Base-by-base conservation (phyloP, 2,113 vertebrate genomes). In the Addax nasomaculatus region DNA sequence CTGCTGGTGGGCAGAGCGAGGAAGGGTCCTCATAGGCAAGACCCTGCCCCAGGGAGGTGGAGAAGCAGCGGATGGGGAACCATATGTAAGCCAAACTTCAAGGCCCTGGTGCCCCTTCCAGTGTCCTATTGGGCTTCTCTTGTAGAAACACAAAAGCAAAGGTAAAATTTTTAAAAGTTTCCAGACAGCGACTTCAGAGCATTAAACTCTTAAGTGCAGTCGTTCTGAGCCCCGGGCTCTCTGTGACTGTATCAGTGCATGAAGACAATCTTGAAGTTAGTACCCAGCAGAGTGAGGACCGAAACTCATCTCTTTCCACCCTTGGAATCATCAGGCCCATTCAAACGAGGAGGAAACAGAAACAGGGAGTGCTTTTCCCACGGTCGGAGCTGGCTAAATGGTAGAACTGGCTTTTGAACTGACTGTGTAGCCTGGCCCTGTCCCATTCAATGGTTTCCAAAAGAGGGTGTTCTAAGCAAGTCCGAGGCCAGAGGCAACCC, bases 1-100 rank as follows among this genome's bases (percentile, higher is more conserved):
- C 30, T 47, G 70, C 12, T 4, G 57, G 55, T 19, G 36, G n/a
- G n/a, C 7, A 21, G 57, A 51, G 4, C 0, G 7, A 27, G 27
- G 53, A n/a, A 39, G 43, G 47, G 64, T 30, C 43, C 15, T 16
- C 17, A 78, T 10, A 45, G 33, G 29, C 10, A n/a, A 78, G 29
- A 64, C 45, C 29, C 29, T 43, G 2, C 36, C 79, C 64, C 33
- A 47, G n/a, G 70, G 23, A 58, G 30, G 23, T 47, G 11, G 53
- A 30, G 53, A 76, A 58, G 45, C 27, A n/a, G 43, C 16, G 1
- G 33, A 60, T 3, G 33, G 36, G 25, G 73, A n/a, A 51, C 23
- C 16, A 16, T 9, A 12, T 27, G 6, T 27, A 19, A 76, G n/a
- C 30, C 79, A 43, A 33, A 2, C 4, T 19, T 76, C 43, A 25